Conservation (phyloP, 1,140 invertebrate species). For the Leptopilina clavipes region DNA sequence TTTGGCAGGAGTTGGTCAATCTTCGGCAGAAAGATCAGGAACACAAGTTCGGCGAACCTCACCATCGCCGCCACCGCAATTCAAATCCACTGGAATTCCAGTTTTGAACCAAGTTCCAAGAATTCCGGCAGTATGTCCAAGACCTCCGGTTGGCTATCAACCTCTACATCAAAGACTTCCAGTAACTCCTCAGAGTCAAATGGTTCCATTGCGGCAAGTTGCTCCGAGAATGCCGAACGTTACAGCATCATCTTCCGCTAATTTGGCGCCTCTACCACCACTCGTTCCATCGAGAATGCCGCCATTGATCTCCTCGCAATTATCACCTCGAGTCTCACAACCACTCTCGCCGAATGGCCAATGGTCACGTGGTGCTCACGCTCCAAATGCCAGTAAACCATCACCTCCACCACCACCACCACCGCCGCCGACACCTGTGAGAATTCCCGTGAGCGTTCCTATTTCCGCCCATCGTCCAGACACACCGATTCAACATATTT, state of each 20-base stretch:
- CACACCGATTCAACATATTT: slow-evolving; percentile 63
- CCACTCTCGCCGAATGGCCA: slow-evolving; percentile 69
- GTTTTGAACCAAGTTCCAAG: slow-evolving; percentile 51
- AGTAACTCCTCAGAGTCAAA: slow-evolving; percentile 65
- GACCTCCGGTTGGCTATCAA: slow-evolving; percentile 58
- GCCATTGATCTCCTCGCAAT: slow-evolving; percentile 60
- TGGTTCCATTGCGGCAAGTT: slow-evolving; percentile 64
- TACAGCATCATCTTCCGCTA: slow-evolving; percentile 44
- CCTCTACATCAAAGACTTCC: slow-evolving; percentile 68
- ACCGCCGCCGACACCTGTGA: slow-evolving; percentile 52
- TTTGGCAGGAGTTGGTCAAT: background rate
- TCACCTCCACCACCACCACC: slow-evolving; percentile 50
- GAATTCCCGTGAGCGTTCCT: slow-evolving; percentile 66
- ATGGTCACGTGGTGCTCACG: slow-evolving; percentile 61
- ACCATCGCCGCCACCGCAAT: slow-evolving; percentile 55
- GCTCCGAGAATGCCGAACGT: slow-evolving; percentile 63
- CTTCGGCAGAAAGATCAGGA: background rate
- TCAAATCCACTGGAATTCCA: slow-evolving; percentile 58
- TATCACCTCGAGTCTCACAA: slow-evolving; percentile 60
- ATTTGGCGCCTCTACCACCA: slow-evolving; percentile 53
- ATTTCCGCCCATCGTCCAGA: slow-evolving; percentile 65
- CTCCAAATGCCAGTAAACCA: slow-evolving; percentile 50
- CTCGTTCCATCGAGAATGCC: slow-evolving; percentile 56
- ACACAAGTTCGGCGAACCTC: slow-evolving; percentile 28
- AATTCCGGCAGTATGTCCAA: slow-evolving; percentile 56